phyloP scores from a whole-genome alignment of 2,797 vertebrate genomes.

The Buceros bicornis region DNA sequence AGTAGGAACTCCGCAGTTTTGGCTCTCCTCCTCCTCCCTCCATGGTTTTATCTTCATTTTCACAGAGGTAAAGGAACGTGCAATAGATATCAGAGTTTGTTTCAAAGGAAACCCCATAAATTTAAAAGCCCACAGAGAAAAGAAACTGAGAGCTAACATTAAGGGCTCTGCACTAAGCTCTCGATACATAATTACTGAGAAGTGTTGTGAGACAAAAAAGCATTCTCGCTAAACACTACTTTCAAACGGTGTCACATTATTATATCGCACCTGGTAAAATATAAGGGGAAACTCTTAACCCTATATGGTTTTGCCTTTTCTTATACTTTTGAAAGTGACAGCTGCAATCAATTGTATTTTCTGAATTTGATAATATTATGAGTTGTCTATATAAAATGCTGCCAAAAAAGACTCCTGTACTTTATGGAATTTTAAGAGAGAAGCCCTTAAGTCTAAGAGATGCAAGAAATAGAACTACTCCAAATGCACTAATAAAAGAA shows the following conservation, averaged over 20 bases:
- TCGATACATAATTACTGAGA: not conserved
- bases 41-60: not conserved
- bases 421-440: not conserved
- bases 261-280: not conserved
- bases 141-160: not conserved
- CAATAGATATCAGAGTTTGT: not conserved
- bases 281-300: not conserved
- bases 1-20: not conserved
- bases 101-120: not conserved
- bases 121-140: not conserved
- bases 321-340: not conserved
- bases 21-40: rapidly evolving
- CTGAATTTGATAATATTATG: not conserved
- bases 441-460: not conserved
- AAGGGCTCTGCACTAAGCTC: not conserved
- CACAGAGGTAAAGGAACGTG: not conserved
- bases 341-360: not conserved
- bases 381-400: not conserved
- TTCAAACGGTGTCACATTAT: not conserved
- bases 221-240: not conserved
- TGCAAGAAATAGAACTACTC: not conserved
- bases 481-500: not conserved
- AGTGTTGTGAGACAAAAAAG: not conserved
- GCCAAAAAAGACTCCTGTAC: not conserved
- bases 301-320: not conserved